Evolutionary conservation across 2,888 invertebrate genomes (phyloP).

Genomic region (Callyntrura guangdongensis): DNA sequence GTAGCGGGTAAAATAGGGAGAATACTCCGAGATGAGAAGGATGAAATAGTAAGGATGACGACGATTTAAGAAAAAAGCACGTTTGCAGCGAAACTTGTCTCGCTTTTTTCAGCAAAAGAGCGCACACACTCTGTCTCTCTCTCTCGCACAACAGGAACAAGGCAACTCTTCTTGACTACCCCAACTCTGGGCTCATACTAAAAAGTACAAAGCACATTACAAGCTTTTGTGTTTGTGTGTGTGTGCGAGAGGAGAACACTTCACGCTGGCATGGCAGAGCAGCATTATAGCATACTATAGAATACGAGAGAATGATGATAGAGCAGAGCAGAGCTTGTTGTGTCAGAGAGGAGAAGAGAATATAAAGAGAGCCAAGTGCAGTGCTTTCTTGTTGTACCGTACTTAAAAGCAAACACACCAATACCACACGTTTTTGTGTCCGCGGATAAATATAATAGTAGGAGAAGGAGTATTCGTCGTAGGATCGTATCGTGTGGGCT

Average conservation of each 20-base stretch:
- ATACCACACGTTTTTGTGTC: neutral
- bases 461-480: neutral
- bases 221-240: slow-evolving; percentile 64
- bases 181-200: slow-evolving; percentile 78
- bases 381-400: slow-evolving; percentile 36
- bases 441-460: neutral
- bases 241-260: no score
- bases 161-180: slow-evolving; percentile 72
- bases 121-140: slow-evolving; percentile 9
- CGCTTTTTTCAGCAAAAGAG: slow-evolving; percentile 37
- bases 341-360: neutral
- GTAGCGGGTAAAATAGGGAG: slow-evolving; percentile 8
- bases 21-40: neutral
- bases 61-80: slow-evolving; percentile 18
- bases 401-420: neutral
- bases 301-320: neutral
- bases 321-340: neutral
- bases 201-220: slow-evolving; percentile 77
- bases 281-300: neutral
- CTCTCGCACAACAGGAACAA: slow-evolving; percentile 41
- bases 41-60: slow-evolving; percentile 20
- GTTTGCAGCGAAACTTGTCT: slow-evolving; percentile 36
- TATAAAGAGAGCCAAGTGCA: slow-evolving; percentile 19
- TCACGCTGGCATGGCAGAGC: neutral
- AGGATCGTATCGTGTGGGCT: neutral